These are phyloP conservation scores for Ianthella basta DNA, from an alignment of 37 sponge, comb jelly and placozoan species.

Conservation along the genomic window DNA sequence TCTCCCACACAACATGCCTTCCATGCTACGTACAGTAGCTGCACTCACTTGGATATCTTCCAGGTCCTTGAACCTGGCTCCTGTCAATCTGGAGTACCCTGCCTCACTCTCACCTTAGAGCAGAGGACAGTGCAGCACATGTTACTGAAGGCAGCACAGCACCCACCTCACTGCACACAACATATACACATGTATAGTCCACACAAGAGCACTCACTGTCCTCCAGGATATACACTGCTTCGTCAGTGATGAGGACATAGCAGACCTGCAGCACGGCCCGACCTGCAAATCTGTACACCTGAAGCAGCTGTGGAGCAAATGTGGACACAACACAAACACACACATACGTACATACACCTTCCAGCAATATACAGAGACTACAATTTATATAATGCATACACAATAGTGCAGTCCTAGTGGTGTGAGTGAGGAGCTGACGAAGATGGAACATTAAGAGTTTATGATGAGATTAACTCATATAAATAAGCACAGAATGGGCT, in stretches of 20 bases:
- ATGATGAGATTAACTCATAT: too few species aligned
- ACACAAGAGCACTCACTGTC: slow-evolving; percentile 43
- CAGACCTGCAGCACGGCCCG: slow-evolving; percentile 36
- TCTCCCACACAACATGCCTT: too few species aligned
- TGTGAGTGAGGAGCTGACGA: too few species aligned
- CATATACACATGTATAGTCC: not conserved
- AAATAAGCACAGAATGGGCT: too few species aligned
- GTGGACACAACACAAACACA: too few species aligned
- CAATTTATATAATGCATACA: too few species aligned
- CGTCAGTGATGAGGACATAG: slow-evolving; percentile 56
- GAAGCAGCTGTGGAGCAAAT: slow-evolving; percentile 39
- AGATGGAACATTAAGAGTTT: too few species aligned
- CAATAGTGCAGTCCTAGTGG: too few species aligned
- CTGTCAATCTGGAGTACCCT: slow-evolving; percentile 23
- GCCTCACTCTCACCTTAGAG: slow-evolving; percentile 22
- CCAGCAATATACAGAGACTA: too few species aligned
- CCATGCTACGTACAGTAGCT: not conserved
- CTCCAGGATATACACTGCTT: slow-evolving; percentile 56
- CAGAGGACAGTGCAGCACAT: not conserved
- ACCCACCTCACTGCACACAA: not conserved
- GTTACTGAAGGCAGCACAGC: too few species aligned
- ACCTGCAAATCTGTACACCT: slow-evolving; percentile 50
- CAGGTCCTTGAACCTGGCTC: not conserved
- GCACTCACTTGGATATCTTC: not conserved
- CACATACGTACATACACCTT: too few species aligned